A percentile compares a stretch with the other conserved stretches of the same genome.
These are phyloP conservation scores for Otis tarda DNA, from an alignment of 2,113 vertebrate genomes.

Conservation along the genomic window DNA sequence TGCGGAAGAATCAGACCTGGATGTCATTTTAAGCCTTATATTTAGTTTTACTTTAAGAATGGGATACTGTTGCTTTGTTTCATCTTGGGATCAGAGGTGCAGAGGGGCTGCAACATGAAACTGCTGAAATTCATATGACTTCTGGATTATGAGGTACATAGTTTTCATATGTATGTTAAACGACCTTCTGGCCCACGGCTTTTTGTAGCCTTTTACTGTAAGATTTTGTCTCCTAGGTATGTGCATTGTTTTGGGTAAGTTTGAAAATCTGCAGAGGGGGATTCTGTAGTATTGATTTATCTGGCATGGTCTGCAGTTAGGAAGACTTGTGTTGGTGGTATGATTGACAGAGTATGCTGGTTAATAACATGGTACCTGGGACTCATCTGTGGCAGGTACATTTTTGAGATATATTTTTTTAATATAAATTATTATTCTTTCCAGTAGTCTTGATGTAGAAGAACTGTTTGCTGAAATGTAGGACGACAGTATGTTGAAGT, in stretches of 20 bases:
- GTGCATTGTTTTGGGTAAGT: neutral
- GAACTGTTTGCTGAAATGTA: neutral
- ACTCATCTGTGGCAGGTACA: neutral
- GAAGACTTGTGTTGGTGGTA: neutral
- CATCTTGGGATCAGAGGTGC: neutral
- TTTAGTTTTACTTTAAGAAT: neutral
- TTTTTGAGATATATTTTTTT: neutral
- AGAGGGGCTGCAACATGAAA: neutral
- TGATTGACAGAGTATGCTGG: neutral
- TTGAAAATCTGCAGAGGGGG: neutral
- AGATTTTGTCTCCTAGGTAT: neutral
- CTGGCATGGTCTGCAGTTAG: neutral
- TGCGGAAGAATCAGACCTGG: neutral
- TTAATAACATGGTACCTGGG: neutral
- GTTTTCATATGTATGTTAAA: neutral
- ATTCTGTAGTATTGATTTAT: neutral
- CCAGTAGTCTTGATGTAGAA: neutral
- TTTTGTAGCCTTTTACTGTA: neutral
- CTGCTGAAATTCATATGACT: neutral
- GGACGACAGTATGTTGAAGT: neutral
- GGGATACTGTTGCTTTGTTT: neutral
- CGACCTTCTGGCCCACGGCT: neutral
- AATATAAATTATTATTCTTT: neutral
- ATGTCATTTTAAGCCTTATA: neutral
- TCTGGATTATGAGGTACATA: neutral